Percentiles rank a stretch among this genome's conserved stretches.
Conservation (phyloP, 2,797 vertebrate genomes). For the Catostomus latipinnis region DNA sequence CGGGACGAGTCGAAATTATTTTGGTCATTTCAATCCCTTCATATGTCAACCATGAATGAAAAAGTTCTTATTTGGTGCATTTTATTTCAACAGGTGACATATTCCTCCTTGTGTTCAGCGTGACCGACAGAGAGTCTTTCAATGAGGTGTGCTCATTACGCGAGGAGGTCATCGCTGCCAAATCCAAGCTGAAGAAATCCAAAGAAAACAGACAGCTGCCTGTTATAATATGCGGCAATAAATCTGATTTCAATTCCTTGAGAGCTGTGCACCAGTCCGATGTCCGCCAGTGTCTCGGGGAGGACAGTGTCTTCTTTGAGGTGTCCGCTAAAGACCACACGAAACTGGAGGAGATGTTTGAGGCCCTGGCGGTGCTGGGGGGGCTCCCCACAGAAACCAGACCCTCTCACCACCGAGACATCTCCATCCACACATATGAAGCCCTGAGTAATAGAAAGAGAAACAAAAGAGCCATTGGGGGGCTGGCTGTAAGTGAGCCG, state of each 20-base stretch:
- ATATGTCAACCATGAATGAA: neutral
- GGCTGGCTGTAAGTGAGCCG: slow-evolving; percentile 53
- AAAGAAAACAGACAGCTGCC: slow-evolving; percentile 64
- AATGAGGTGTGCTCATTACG: slow-evolving; percentile 67
- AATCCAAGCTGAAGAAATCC: slow-evolving; percentile 70
- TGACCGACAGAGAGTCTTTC: slow-evolving; percentile 75
- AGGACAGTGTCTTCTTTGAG: slow-evolving; percentile 69
- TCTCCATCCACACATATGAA: slow-evolving; percentile 74
- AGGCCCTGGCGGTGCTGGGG: slow-evolving; percentile 67
- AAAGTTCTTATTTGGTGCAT: neutral
- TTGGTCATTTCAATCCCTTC: neutral
- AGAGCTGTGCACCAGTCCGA: slow-evolving; percentile 62
- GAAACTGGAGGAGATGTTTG: slow-evolving; percentile 72
- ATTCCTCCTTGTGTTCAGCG: slow-evolving; percentile 79
- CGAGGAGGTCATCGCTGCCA: slow-evolving; percentile 72
- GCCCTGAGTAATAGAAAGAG: slow-evolving; percentile 63
- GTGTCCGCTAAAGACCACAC: slow-evolving; percentile 74
- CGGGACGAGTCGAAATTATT: neutral
- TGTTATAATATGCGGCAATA: slow-evolving; percentile 76
- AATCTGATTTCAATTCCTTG: slow-evolving; percentile 67
- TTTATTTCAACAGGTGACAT: slow-evolving; percentile 72
- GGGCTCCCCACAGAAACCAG: slow-evolving; percentile 74
- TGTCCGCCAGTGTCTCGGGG: slow-evolving; percentile 60
- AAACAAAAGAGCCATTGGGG: slow-evolving; percentile 52
- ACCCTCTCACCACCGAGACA: slow-evolving; percentile 71